Evolutionary conservation across 2,888 invertebrate genomes (phyloP).

Genomic region (Idaea straminata): DNA sequence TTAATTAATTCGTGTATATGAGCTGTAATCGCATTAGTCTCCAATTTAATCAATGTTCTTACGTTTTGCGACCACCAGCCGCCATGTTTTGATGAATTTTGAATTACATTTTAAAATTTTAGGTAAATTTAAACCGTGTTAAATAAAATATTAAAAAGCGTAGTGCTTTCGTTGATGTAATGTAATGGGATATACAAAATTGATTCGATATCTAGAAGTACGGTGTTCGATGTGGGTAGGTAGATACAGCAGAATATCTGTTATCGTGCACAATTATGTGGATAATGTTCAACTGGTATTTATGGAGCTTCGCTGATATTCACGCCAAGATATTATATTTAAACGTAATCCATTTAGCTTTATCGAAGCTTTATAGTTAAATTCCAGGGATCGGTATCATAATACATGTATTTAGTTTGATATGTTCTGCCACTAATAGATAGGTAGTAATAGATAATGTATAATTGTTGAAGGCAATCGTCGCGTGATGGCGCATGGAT

Average conservation of each 20-base stretch:
- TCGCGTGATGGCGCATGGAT: constrained; percentile 79
- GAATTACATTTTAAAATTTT: neutral
- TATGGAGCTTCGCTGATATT: neutral
- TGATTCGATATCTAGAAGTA: neutral
- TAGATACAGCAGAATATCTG: neutral
- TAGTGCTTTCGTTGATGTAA: neutral
- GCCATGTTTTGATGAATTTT: constrained; percentile 7
- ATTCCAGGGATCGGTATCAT: neutral
- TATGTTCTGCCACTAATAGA: neutral
- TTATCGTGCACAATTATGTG: neutral
- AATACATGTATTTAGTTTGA: neutral
- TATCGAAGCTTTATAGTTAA: neutral
- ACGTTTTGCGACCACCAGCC: constrained; percentile 5
- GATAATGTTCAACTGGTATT: neutral
- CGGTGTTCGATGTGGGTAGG: no score
- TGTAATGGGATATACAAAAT: neutral
- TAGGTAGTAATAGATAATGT: neutral
- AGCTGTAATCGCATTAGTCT: constrained; percentile 17
- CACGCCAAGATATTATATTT: neutral
- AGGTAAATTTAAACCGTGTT: neutral
- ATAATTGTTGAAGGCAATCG: constrained; percentile 45
- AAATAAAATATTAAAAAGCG: neutral
- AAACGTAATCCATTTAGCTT: neutral
- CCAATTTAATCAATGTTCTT: constrained; percentile 21
- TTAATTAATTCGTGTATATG: constrained; percentile 19